Conservation (phyloP, 2,797 vertebrate species). For the Bucorvus abyssinicus region DNA sequence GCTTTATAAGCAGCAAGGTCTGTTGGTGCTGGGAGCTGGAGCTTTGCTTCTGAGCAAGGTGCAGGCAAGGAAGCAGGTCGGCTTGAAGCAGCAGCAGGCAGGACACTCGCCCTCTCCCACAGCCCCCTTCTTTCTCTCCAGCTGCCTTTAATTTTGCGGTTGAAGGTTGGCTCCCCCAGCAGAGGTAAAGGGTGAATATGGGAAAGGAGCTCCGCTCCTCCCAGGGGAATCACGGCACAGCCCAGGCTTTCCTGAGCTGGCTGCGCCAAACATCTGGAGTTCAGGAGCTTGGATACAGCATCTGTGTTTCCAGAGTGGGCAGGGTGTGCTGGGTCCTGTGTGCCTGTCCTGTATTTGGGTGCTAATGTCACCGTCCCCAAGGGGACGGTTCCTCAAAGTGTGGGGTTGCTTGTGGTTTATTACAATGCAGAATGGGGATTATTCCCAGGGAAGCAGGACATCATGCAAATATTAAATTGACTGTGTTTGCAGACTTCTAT, state of each 20-base stretch:
- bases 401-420: not conserved
- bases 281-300: not conserved
- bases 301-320: not conserved
- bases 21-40: not conserved
- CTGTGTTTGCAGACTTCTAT: not conserved
- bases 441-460: not conserved
- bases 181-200: no score
- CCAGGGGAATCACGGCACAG: not conserved
- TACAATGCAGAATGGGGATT: fast-evolving
- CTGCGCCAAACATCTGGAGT: not conserved
- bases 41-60: not conserved
- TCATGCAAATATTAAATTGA: not conserved
- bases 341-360: not conserved
- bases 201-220: not conserved
- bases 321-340: not conserved
- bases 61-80: not conserved
- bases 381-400: not conserved
- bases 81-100: not conserved
- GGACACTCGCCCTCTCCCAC: not conserved
- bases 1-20: not conserved
- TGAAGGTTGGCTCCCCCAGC: not conserved
- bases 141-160: not conserved
- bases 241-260: not conserved
- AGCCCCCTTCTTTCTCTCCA: not conserved
- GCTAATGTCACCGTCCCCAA: not conserved